Evolutionary conservation across 2,888 invertebrate species (phyloP).

Genomic region (Callyntrura guangdongensis): DNA sequence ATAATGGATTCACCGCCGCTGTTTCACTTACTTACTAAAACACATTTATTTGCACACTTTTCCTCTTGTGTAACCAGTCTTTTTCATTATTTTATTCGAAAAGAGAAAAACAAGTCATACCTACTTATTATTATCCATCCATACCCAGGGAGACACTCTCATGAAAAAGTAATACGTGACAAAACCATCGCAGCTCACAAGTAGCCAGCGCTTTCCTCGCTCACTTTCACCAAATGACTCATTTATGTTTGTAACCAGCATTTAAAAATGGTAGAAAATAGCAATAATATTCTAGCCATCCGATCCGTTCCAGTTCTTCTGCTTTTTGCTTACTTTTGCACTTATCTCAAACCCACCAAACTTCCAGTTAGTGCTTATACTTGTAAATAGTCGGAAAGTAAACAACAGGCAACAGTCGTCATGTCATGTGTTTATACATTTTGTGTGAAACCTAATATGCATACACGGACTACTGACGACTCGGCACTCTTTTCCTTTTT

Average conservation of each 20-base stretch:
- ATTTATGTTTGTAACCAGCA: neutral
- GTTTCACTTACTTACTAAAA: constrained; percentile 10
- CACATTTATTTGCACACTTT: constrained; percentile 30
- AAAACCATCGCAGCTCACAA: constrained; percentile 8
- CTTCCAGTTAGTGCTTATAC: neutral
- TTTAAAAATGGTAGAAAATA: neutral
- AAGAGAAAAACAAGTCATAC: neutral
- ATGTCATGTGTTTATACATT: constrained; percentile 14
- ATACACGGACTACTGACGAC: neutral
- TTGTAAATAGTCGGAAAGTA: neutral
- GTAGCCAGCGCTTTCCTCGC: too few species aligned
- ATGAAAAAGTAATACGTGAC: neutral
- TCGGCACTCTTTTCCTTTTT: neutral
- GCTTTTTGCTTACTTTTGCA: constrained; percentile 15
- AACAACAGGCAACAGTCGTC: neutral
- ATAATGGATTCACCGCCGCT: constrained; percentile 32
- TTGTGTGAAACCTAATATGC: neutral
- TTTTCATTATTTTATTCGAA: neutral
- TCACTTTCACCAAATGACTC: constrained; percentile 11
- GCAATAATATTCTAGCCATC: neutral
- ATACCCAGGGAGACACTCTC: neutral
- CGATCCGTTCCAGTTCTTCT: constrained; percentile 2
- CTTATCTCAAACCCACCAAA: constrained; percentile 23
- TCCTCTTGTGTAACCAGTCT: neutral
- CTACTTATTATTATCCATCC: too few species aligned